Percentiles rank a stretch among this genome's conserved stretches.
Conservation (phyloP, 2,113 vertebrate genomes). For the Tachuris rubrigastra region DNA sequence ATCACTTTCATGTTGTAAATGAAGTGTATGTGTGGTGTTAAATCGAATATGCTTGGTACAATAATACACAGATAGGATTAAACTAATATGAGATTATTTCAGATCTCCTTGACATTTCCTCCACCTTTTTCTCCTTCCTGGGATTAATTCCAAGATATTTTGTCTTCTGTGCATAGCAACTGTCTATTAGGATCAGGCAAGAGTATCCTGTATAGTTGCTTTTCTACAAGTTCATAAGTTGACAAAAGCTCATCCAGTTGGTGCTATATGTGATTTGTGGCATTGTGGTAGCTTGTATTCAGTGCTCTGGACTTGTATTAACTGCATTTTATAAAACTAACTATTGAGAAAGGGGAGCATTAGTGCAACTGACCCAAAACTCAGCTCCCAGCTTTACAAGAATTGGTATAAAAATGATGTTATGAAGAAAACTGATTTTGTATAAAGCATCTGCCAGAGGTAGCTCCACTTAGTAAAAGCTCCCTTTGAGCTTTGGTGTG, state of each 20-base stretch:
- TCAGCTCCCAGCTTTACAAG: not conserved
- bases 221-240: not conserved
- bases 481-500: not conserved
- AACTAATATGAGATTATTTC: not conserved
- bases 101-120: constrained; percentile 11
- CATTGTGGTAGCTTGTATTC: not conserved
- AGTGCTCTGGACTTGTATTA: not conserved
- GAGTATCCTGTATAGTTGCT: not conserved
- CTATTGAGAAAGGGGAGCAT: not conserved
- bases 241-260: not conserved
- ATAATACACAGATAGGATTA: not conserved
- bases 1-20: not conserved
- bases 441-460: not conserved
- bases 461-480: not conserved
- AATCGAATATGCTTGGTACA: not conserved
- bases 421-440: not conserved
- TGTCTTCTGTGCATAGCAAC: not conserved
- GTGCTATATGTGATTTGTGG: not conserved
- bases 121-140: not conserved
- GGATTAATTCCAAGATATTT: not conserved
- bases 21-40: not conserved
- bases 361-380: not conserved
- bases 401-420: not conserved
- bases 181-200: not conserved
- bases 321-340: not conserved